Percentiles rank a stretch among this genome's conserved stretches.
phyloP scores from a whole-genome alignment of 2,888 invertebrate species.

The Drosophila meridiana region DNA sequence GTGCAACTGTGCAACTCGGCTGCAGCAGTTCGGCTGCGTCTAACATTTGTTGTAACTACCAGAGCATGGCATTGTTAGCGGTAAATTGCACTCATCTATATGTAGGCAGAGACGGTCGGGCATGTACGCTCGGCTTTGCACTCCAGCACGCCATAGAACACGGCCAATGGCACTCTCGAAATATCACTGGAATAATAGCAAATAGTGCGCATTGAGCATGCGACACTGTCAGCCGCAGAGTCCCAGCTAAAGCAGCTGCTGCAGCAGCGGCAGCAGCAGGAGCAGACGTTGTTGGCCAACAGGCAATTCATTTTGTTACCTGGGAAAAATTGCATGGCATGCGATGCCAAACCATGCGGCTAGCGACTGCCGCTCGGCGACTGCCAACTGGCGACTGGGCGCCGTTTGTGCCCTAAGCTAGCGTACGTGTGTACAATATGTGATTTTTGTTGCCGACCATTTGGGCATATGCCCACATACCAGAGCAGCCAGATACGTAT shows the following conservation, averaged over 20 bases:
- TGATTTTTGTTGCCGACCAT: conserved; percentile 75
- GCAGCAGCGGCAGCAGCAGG: conserved; percentile 21
- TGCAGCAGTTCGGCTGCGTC: conserved; percentile 56
- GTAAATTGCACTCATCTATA: conserved; percentile 81
- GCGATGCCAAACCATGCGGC: conserved; percentile 57
- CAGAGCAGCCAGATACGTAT: conserved; percentile 10
- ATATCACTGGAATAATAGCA: conserved; percentile 78
- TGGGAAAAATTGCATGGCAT: conserved; percentile 74
- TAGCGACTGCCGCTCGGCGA: conserved; percentile 34
- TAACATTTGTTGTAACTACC: conserved; percentile 79
- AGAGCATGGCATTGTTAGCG: conserved; percentile 78
- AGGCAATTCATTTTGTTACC: conserved; percentile 79
- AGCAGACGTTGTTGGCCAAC: conserved; percentile 49
- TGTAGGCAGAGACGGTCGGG: conserved; percentile 29
- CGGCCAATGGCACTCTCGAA: conserved; percentile 63
- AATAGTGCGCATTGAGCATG: conserved; percentile 78
- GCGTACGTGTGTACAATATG: conserved; percentile 74
- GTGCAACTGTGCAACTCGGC: conserved; percentile 28
- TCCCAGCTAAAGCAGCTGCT: conserved; percentile 23
- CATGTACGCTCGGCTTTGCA: conserved; percentile 47
- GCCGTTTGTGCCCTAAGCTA: conserved; percentile 52
- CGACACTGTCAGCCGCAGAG: conserved; percentile 78
- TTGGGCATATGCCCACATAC: conserved; percentile 62
- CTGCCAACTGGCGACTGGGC: conserved; percentile 23
- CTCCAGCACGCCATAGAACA: conserved; percentile 18